Conservation (phyloP, 2,888 invertebrate genomes). For the Idaea dimidiata region DNA sequence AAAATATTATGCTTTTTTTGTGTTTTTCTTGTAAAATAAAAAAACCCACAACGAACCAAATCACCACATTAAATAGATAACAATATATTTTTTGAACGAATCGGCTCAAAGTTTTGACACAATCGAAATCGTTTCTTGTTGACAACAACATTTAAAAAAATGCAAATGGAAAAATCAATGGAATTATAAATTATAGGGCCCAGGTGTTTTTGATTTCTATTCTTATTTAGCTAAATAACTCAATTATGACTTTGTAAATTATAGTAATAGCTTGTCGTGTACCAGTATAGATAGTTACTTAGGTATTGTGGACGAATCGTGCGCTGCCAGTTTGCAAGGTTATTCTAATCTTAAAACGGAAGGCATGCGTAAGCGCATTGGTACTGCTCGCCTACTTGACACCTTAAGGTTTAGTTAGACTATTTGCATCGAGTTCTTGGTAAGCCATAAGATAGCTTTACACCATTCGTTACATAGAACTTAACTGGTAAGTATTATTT, state of each 20-base stretch:
- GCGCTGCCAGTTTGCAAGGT: conserved; percentile 49
- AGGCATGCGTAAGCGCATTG: conserved; percentile 36
- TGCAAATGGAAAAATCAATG: no score
- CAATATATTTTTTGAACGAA: no score
- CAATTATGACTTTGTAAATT: background rate
- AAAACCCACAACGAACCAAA: no score
- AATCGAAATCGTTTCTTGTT: no score
- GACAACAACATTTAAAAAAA: no score
- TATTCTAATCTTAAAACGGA: conserved; percentile 50
- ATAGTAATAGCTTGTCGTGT: background rate
- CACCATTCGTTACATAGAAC: background rate
- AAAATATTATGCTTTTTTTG: no score
- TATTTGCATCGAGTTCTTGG: background rate
- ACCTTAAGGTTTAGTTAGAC: background rate
- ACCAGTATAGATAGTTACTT: conserved; percentile 5
- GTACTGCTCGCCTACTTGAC: background rate
- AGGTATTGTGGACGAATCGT: conserved; percentile 35
- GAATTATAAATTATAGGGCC: no score
- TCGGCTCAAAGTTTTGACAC: no score
- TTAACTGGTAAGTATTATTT: no score
- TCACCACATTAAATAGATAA: no score
- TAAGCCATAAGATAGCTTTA: background rate
- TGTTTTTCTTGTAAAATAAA: no score
- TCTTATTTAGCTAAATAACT: background rate
- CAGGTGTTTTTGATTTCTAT: no score